These are phyloP conservation scores for Napeogenes sylphis DNA, from an alignment of 2,888 invertebrate species.

Conservation along the genomic window DNA sequence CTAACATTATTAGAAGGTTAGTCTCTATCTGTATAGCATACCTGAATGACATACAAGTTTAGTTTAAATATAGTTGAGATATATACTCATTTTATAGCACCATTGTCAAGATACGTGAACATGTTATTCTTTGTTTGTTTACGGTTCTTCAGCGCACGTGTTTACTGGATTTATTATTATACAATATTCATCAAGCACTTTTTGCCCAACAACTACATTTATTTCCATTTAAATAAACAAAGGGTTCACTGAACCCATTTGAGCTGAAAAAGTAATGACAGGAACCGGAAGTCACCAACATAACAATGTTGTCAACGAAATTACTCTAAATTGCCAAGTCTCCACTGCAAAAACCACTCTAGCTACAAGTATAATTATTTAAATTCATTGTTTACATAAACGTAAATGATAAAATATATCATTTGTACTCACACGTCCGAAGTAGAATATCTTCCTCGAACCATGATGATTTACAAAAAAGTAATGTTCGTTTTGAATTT, in stretches of 20 bases:
- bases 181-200: background rate
- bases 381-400: slow-evolving; percentile 1
- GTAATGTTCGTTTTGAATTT: background rate
- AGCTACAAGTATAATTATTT: background rate
- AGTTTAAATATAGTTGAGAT: too few relatives aligned
- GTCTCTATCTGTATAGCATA: too few relatives aligned
- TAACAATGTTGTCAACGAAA: slow-evolving; percentile 22
- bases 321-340: background rate
- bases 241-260: slow-evolving; percentile 20
- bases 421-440: slow-evolving; percentile 65
- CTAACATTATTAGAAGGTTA: too few relatives aligned
- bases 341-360: background rate
- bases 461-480: slow-evolving; percentile 48
- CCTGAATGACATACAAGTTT: too few relatives aligned
- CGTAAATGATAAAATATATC: background rate
- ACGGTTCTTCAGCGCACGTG: too few relatives aligned
- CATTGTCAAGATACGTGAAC: too few relatives aligned
- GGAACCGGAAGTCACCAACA: slow-evolving; percentile 25
- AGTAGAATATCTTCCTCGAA: slow-evolving; percentile 71
- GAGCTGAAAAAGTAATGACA: slow-evolving; percentile 24
- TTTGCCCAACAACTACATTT: background rate
- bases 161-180: background rate
- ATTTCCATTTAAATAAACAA: background rate
- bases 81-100: too few relatives aligned
- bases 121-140: too few relatives aligned